A percentile compares a stretch with the other conserved stretches of the same genome.
These are phyloP conservation scores for Perizoma flavofasciatum DNA, from an alignment of 2,888 invertebrate species.

Conservation along the genomic window DNA sequence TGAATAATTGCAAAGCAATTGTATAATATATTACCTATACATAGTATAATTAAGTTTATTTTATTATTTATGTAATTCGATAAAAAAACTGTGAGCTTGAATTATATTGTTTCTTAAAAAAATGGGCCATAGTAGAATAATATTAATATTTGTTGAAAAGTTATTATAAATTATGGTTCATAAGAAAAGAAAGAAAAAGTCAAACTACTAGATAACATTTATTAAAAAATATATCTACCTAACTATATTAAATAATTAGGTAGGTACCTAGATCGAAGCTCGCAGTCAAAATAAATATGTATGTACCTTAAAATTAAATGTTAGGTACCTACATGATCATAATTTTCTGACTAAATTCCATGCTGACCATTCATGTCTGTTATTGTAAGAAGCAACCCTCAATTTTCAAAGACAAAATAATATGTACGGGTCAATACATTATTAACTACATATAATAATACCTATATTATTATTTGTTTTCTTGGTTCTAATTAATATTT, in stretches of 20 bases:
- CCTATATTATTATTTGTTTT: constrained; percentile 12
- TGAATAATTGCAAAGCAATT: constrained; percentile 25
- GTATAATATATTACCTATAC: not conserved
- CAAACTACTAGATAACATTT: too few species aligned
- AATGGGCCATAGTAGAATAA: constrained; percentile 15
- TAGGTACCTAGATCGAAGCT: not conserved
- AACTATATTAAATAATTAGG: too few species aligned
- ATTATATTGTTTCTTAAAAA: not conserved
- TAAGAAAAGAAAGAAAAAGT: not conserved
- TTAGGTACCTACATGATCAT: constrained; percentile 1
- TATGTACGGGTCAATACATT: constrained; percentile 19
- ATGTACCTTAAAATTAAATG: not conserved
- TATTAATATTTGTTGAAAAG: not conserved
- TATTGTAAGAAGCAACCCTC: constrained; percentile 18
- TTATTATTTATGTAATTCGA: constrained; percentile 7
- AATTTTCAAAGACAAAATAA: constrained; percentile 17
- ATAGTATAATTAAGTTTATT: constrained; percentile 2
- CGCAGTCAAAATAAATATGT: not conserved
- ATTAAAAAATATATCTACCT: too few species aligned
- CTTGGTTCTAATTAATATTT: constrained; percentile 9
- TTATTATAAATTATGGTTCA: not conserved
- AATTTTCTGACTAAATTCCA: constrained; percentile 10
- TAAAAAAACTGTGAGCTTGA: constrained; percentile 5
- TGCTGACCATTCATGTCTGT: constrained; percentile 14
- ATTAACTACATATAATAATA: not conserved